Conservation (phyloP, 1,140 invertebrate species). For the Berghia stephanieae region DNA sequence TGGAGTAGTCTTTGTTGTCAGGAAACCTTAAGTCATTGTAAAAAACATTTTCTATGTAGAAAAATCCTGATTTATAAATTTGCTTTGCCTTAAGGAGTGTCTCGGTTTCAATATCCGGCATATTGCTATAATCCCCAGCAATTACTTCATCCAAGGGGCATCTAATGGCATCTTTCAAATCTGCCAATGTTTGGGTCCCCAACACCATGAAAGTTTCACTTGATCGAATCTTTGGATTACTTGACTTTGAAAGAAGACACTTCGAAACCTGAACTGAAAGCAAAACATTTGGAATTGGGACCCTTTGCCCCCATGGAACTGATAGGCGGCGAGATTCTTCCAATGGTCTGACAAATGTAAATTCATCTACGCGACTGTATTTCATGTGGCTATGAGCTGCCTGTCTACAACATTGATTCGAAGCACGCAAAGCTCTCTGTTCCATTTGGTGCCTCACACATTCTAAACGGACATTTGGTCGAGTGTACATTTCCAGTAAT, state of each 20-base stretch:
- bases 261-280: constrained; percentile 33
- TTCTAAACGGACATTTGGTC: not conserved
- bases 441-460: constrained; percentile 21
- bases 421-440: not conserved
- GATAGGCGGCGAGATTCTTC: not conserved
- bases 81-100: constrained; percentile 66
- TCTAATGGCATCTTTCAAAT: constrained; percentile 75
- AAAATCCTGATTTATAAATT: constrained; percentile 77
- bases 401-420: not conserved
- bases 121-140: constrained; percentile 73
- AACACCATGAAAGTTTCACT: constrained; percentile 72
- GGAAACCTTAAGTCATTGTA: constrained; percentile 77
- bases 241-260: not conserved
- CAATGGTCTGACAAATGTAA: not conserved
- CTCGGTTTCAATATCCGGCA: constrained; percentile 66
- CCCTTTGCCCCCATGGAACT: not conserved
- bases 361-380: constrained; percentile 24
- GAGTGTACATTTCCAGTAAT: not conserved
- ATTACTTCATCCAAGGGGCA: constrained; percentile 75
- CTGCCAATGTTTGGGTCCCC: constrained; percentile 73
- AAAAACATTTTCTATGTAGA: constrained; percentile 82
- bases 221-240: not conserved
- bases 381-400: not conserved
- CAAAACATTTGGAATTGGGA: constrained; percentile 32
- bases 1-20: constrained; percentile 74